Conservation (phyloP, 2,797 vertebrate genomes). For the Poliocrania exsul region DNA sequence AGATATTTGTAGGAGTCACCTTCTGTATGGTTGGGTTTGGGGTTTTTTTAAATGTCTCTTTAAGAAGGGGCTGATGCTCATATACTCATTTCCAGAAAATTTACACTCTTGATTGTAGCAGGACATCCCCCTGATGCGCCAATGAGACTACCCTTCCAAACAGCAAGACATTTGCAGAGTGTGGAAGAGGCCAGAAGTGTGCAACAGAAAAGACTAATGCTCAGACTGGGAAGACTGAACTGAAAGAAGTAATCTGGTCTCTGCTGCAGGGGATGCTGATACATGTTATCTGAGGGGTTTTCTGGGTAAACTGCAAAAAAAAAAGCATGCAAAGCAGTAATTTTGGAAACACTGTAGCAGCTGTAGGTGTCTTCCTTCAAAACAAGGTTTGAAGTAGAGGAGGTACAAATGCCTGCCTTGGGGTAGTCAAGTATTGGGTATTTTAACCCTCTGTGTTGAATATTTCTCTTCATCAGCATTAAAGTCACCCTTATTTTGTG, state of each 20-base stretch:
- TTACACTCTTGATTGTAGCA: not conserved
- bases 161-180: accelerated
- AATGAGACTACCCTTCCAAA: not conserved
- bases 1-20: not conserved
- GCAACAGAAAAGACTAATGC: not conserved
- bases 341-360: not conserved
- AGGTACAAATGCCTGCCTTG: not conserved
- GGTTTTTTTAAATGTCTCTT: not conserved
- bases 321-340: not conserved
- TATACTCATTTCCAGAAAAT: not conserved
- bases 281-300: not conserved
- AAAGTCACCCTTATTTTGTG: not conserved
- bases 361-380: not conserved
- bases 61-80: not conserved
- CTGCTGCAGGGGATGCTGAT: not conserved
- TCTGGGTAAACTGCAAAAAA: not conserved
- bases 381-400: not conserved
- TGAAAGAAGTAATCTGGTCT: not conserved
- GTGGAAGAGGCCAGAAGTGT: not conserved
- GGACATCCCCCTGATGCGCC: not conserved
- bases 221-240: not conserved
- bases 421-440: not conserved
- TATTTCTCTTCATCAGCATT: not conserved
- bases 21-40: not conserved
- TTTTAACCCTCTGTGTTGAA: not conserved